Evolutionary conservation across 2,888 invertebrate species (phyloP), one percentile per base, ranked within the genome.

Genomic region (Cremastobaeus sp.): DNA sequence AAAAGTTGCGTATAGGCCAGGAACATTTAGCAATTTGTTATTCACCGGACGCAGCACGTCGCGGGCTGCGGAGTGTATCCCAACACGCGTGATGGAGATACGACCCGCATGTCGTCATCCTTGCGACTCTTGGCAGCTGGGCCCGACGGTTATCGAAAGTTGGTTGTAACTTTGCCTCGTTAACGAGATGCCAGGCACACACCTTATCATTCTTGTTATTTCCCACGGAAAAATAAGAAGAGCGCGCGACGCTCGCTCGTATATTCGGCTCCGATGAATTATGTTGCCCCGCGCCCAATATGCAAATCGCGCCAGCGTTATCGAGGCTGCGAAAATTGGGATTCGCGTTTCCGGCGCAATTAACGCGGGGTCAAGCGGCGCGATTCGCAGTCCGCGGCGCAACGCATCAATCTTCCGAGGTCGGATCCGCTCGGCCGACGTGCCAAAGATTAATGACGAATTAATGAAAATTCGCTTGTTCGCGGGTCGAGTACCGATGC

Each of bases 91-190:
- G 68, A 74, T 71, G 68, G 54, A 79, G 82, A 83, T 83, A 83
- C 75, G 71, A 78, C 82, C 82, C 82, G 82, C 82, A 83, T 82
- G 66, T 78, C 75, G 74, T 76, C 74, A 72, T 57, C 50, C 55
- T 54, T 48, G 74, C 75, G 62, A 76, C 66, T 80, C 78, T 76
- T 78, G 77, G 82, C 82, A 83, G 82, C 79, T 83, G 82, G 71
- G 76, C 64, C 62, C 73, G 54, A 72, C 78, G 79, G 79, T 81
- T 79, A 77, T 75, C 74, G 76, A 76, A 76, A 77, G 72, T 62
- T 72, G 65, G 69, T 71, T 76, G 74, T 74, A 75, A 70, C 71
- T 73, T 57, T 30, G 57, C 71, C 71, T 77, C 76, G 71, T 76
- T 77, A 76, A 68, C 68, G 68, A 65, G 72, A 75, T 64, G 68